Base-by-base conservation (phyloP, 2,113 vertebrate species). In the Vanacampus margaritifer region DNA sequence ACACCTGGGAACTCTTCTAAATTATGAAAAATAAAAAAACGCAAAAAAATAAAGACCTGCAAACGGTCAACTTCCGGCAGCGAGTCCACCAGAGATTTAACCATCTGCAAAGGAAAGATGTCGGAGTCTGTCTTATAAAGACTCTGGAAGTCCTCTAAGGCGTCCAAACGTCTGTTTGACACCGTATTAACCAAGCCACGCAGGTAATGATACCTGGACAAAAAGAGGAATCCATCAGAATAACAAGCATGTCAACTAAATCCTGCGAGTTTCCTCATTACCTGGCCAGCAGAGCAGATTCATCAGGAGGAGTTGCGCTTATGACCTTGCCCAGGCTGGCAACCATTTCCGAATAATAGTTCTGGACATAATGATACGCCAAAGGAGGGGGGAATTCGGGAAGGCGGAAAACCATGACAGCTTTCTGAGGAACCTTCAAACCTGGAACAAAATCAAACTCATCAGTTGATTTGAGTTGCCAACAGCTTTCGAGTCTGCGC, bases 131-230 rank as follows among this genome's bases (percentile, higher is more conserved):
- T 98, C 86, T 93, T 96, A 58, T 96, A 94, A n/a, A 99, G 92
- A 78, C 90, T 95, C 89, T 98, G 95, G 83, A 99, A 98, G 76
- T 99, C 97, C 58, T 89, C 88, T 67, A 99, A 91, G 0, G 97
- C 97, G 0, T 90, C 90, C 50, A 98, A 89, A 5, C 91, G 92
- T 48, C 85, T 93, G 16, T 94, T 95, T 62, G 93, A 93, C 83
- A 93, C 94, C 8, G 92, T 90, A 69, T 92, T 91, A 11, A 98
- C 80, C 54, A 98, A 89, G 39, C 97, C 96, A 0, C 97, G 93
- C 21, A 99, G 92, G 90, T 98, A 99, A 87, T 94, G 92, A 74
- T 95, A 98, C 59, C 96, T 90, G 19, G 91, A 93, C 62, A 64
- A 28, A n/a, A 37, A 12, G 43, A n/a, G 62, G 16, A 6, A 19